These are phyloP conservation scores for Tryphoninae sp. DNA, from an alignment of 2,888 invertebrate genomes.

Conservation along the genomic window DNA sequence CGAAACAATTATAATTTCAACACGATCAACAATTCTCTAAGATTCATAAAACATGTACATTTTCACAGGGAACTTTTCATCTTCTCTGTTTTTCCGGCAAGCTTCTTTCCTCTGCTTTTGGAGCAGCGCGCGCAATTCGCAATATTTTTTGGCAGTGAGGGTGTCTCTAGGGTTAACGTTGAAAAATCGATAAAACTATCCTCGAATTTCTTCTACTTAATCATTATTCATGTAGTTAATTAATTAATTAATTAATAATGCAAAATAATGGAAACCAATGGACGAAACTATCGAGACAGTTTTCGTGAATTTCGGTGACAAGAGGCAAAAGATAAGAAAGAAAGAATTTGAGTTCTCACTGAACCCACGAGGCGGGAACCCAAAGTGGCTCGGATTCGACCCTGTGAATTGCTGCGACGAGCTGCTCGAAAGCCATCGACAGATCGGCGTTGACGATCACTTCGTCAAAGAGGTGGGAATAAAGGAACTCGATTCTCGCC, in stretches of 20 bases:
- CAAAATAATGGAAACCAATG: conserved; percentile 47
- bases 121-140: conserved; percentile 16
- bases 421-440: conserved; percentile 91
- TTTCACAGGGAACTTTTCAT: conserved; percentile 22
- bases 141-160: conserved; percentile 63
- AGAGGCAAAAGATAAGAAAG: not conserved
- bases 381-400: conserved; percentile 96
- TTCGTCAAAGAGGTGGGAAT: conserved; percentile 97
- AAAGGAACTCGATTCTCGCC: conserved; percentile 93
- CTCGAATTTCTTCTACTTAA: conserved; percentile 34
- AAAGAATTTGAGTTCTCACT: conserved; percentile 82
- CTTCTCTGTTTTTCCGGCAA: not conserved
- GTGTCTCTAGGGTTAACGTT: conserved; percentile 54
- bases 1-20: conserved; percentile 49
- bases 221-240: conserved; percentile 32
- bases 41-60: conserved; percentile 53
- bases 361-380: conserved; percentile 98
- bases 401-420: conserved; percentile 90
- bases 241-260: conserved; percentile 36
- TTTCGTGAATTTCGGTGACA: conserved; percentile 31
- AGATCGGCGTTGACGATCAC: conserved; percentile 96
- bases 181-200: conserved; percentile 45
- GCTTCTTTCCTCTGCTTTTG: conserved; percentile 25
- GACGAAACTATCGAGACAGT: conserved; percentile 15
- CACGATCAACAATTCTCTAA: conserved; percentile 57